Percentiles rank a stretch among this genome's conserved stretches.
Evolutionary conservation across 2,888 invertebrate species (phyloP).

Genomic region (Plagiodera versicolora): DNA sequence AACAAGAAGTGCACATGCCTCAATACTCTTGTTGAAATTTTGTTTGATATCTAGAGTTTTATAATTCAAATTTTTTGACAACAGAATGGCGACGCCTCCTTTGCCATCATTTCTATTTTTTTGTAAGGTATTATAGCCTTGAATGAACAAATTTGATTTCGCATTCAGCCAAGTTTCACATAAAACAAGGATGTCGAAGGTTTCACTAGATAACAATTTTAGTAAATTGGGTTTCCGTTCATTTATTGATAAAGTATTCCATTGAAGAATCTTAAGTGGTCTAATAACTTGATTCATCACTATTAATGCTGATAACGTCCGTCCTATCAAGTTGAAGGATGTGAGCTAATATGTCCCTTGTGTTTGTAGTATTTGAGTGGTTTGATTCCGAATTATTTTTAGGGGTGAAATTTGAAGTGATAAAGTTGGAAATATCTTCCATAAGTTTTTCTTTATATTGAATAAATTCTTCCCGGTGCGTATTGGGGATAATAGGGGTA

Average conservation of each 20-base stretch:
- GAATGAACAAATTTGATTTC: neutral
- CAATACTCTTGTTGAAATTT: conserved; percentile 6
- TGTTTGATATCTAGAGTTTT: neutral
- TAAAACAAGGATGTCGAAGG: conserved; percentile 1
- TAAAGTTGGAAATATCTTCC: conserved; percentile 1
- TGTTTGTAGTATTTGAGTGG: neutral
- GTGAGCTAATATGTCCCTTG: neutral
- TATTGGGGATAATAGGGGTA: neutral
- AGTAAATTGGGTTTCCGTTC: conserved; percentile 6
- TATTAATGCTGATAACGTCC: conserved; percentile 1
- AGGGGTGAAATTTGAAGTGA: conserved; percentile 1
- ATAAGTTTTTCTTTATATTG: neutral
- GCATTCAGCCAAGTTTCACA: conserved; percentile 11
- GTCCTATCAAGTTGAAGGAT: conserved; percentile 2
- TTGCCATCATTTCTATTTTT: conserved; percentile 11
- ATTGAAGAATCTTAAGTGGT: conserved; percentile 6
- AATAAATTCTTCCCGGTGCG: neutral
- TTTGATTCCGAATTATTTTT: neutral
- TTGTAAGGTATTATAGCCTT: conserved; percentile 1
- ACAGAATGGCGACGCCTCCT: conserved; percentile 1
- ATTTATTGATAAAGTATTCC: conserved; percentile 12
- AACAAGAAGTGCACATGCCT: conserved; percentile 2
- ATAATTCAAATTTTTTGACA: neutral
- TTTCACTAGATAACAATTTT: neutral
- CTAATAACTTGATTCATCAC: conserved; percentile 12